phyloP scores from a whole-genome alignment of 2,797 vertebrate species.

The Lacerta bilineata region DNA sequence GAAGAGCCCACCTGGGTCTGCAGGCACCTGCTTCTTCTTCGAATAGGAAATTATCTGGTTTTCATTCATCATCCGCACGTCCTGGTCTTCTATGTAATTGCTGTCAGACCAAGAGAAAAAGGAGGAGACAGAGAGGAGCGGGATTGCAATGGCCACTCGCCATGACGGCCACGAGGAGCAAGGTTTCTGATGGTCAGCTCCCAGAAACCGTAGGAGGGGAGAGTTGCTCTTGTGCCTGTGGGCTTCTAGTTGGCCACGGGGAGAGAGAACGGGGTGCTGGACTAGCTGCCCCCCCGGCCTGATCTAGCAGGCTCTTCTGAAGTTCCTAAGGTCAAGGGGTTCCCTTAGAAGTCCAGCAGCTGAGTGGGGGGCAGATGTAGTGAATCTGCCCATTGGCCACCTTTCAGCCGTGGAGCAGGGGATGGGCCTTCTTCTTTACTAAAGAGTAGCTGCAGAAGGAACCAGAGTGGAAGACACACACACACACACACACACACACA shows the following conservation, averaged over 20 bases:
- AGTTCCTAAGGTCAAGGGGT: background rate
- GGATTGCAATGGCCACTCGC: background rate
- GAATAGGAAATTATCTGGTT: conserved; percentile 89
- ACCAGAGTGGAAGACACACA: too few species aligned
- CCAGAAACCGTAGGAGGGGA: too few species aligned
- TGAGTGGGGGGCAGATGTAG: background rate
- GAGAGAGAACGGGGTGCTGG: background rate
- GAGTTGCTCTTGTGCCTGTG: too few species aligned
- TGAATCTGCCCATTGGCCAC: too few species aligned
- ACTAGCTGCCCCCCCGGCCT: background rate
- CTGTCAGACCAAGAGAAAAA: conserved; percentile 76
- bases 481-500: too few species aligned
- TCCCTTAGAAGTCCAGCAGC: background rate
- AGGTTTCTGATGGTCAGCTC: too few species aligned
- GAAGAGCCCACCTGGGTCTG: conserved; percentile 88
- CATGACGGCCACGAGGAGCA: too few species aligned
- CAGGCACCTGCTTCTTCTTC: conserved; percentile 84
- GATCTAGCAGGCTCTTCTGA: background rate
- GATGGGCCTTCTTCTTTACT: background rate
- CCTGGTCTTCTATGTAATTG: conserved; percentile 92
- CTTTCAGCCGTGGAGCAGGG: background rate
- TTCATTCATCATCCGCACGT: conserved; percentile 97
- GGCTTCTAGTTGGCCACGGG: too few species aligned
- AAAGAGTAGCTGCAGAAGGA: background rate
- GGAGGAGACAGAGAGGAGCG: background rate